Base-by-base conservation (phyloP, 2,113 vertebrate genomes). In the Prochilodus magdalenae region DNA sequence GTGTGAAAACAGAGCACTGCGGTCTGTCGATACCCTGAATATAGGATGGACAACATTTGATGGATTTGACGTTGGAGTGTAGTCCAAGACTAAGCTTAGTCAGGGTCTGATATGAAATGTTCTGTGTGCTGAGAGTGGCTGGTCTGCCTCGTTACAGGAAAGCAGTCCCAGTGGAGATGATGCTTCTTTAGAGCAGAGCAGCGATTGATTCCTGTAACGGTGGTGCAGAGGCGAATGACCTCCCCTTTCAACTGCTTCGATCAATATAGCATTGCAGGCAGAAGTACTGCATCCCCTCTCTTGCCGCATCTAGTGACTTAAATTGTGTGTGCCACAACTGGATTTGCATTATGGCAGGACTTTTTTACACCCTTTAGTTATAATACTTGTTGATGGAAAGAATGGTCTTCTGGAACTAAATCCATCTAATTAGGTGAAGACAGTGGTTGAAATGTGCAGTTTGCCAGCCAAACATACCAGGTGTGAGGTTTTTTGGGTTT, bases 201-300 rank as follows among this genome's bases (percentile, higher is more conserved):
- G 66, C 62, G 40, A 81, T 77, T 79, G 74, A 87, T 88, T 80
- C 36, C 0, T 0, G 47, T 49, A 80, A 88, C 75, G 78, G 73
- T 77, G 77, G 70, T 4, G 51, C 87, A 86, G 80, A 79, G 82
- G 74, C 60, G 72, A 74, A 70, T 79, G 60, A 82, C 83, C 76
- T 79, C 67, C 49, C 62, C 57, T 84, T 0, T 85, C 81, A 66
- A 30, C 71, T 0, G 0, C 80, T 62, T 57, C 71, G 82, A 84
- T 74, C 77, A 82, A 75, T 82, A 86, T 69, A 26, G 16, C 57
- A 49, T 49, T 82, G 69, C 76, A 85, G 47, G 67, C 79, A 67
- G 62, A 79, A 83, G 51, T 65, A 29, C 75, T 79, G 84, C 79
- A 36, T 70, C 55, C 40, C 40, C 33, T 82, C 33, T 59, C 77